Base-by-base conservation (phyloP, 2,113 vertebrate genomes). In the Siphamia tubifer region DNA sequence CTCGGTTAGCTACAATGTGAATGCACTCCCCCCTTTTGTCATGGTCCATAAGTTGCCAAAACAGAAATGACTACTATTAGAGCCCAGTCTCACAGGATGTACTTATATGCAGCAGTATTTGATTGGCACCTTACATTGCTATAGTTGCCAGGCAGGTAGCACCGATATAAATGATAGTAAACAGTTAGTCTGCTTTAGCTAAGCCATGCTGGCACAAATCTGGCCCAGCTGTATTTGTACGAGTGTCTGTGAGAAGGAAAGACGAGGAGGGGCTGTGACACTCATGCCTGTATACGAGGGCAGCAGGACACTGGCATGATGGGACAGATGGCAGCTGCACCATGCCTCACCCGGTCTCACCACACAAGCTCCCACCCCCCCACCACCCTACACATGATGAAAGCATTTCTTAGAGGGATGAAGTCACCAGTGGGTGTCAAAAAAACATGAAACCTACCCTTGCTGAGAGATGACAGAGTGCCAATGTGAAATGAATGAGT, bases 251-350 rank as follows among this genome's bases (percentile, higher is more conserved):
- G 53, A 48, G 27, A 13, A 25, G n/a, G 34, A 30, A 68, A 12
- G 4, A 13, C 34, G 30, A 17, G 44, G 60, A 27, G 17, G 44
- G 30, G 6, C 9, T 24, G 4, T 2, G 30, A 28, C 8, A 8
- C 48, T 38, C 60, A 54, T 38, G 24, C 47, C 35, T 20, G 13
- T 23, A 31, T 48, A 48, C 44, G 43, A 17, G 62, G 38, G 74
- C 44, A 73, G 53, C 45, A 64, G 43, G 72, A 58, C 31, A 43
- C 36, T 66, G 68, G 60, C 71, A 61, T 27, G 23, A 32, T 23
- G 40, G 61, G 39, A 74, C 68, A 82, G 73, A 74, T 77, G 84
- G 68, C 42, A 60, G 48, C 67, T 43, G 24, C 34, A 64, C 19
- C 39, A n/a, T 1, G 27, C 60, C 62, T 62, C 52, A 55, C 55